Evolutionary conservation across 2,113 vertebrate genomes (phyloP).

Genomic region (Phaethornis superciliosus): DNA sequence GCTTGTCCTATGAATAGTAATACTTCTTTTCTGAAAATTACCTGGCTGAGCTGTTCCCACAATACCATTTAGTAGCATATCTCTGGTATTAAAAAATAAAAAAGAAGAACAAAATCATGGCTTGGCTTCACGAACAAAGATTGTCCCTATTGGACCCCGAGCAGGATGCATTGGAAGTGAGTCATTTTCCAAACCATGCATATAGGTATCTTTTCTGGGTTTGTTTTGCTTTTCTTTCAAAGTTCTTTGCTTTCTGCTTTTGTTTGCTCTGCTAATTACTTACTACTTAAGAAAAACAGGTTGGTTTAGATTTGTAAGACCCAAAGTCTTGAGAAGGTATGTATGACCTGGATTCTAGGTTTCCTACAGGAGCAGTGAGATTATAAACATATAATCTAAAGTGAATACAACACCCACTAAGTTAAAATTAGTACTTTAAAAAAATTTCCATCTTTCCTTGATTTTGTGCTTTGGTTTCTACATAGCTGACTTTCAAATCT

Average conservation of each 20-base stretch:
- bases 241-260: neutral
- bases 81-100: neutral
- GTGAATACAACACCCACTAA: neutral
- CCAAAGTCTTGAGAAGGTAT: neutral
- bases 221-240: neutral
- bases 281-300: rapidly evolving
- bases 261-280: neutral
- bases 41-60: neutral
- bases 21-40: neutral
- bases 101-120: neutral
- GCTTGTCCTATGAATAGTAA: neutral
- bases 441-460: neutral
- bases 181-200: neutral
- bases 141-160: neutral
- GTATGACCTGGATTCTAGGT: neutral
- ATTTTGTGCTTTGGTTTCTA: neutral
- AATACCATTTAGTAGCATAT: neutral
- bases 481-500: neutral
- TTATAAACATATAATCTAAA: neutral
- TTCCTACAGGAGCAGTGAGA: neutral
- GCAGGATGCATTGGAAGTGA: neutral
- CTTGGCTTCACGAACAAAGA: too few species aligned
- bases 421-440: neutral
- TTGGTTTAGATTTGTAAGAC: neutral
- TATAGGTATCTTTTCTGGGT: neutral